Evolutionary conservation across 2,888 invertebrate species (phyloP).

Genomic region (Orchestes rusci): DNA sequence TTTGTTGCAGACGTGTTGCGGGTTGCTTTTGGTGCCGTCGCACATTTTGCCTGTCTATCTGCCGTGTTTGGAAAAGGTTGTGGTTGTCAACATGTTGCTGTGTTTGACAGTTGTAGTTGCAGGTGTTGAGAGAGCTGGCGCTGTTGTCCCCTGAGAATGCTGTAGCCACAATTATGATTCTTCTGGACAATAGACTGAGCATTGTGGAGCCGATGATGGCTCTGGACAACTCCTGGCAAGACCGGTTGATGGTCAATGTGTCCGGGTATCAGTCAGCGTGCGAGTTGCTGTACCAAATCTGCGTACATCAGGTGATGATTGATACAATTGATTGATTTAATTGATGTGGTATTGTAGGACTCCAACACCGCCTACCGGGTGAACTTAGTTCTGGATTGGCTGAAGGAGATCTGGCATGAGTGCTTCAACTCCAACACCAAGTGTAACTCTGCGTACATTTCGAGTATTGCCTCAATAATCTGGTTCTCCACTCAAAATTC

Average conservation of each 20-base stretch:
- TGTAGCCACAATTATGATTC: slow-evolving; percentile 50
- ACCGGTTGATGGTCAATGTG: slow-evolving; percentile 38
- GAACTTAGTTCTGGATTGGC: slow-evolving; percentile 66
- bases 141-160: slow-evolving; percentile 56
- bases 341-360: slow-evolving; percentile 40
- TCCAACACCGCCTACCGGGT: slow-evolving; percentile 54
- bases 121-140: slow-evolving; percentile 62
- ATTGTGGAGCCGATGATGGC: slow-evolving; percentile 38
- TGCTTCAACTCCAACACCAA: slow-evolving; percentile 39
- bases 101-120: too few species aligned
- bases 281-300: slow-evolving; percentile 73
- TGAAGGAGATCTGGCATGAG: slow-evolving; percentile 52
- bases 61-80: slow-evolving; percentile 59
- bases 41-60: slow-evolving; percentile 55
- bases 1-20: slow-evolving; percentile 63
- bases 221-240: slow-evolving; percentile 36
- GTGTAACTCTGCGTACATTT: slow-evolving; percentile 54
- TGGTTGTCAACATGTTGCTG: too few species aligned
- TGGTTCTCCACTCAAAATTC: slow-evolving; percentile 57
- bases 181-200: slow-evolving; percentile 52
- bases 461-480: slow-evolving; percentile 74
- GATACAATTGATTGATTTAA: neutral
- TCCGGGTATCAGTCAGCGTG: slow-evolving; percentile 58
- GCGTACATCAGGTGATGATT: slow-evolving; percentile 47
- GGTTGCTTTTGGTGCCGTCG: slow-evolving; percentile 63